A percentile compares a stretch with the other conserved stretches of the same genome.
Conservation (phyloP, 92 coral and sea anemone species). For the Phenganax stokvisi region DNA sequence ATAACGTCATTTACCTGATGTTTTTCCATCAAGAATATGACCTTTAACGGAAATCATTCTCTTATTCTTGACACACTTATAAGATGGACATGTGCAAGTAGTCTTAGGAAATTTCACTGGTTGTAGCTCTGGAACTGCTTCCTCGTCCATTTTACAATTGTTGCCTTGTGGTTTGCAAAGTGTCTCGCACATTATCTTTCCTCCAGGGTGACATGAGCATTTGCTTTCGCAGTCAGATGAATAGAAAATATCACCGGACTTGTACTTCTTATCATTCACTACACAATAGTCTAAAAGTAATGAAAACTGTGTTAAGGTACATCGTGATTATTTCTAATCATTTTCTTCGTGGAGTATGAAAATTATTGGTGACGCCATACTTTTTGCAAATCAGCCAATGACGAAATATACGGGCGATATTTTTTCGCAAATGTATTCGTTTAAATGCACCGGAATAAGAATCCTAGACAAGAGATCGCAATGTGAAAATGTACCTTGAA, state of each 20-base stretch:
- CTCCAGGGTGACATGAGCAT: constrained; percentile 12
- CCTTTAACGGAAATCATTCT: constrained; percentile 4
- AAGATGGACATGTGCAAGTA: constrained; percentile 11
- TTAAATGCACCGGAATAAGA: too few relatives aligned
- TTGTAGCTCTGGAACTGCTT: not conserved
- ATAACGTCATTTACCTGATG: not conserved
- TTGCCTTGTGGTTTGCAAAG: not conserved
- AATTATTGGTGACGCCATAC: too few relatives aligned
- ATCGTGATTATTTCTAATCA: not conserved
- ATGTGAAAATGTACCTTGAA: too few relatives aligned
- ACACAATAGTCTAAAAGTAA: not conserved
- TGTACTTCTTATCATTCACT: not conserved
- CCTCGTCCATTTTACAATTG: constrained; percentile 1
- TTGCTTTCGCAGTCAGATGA: constrained; percentile 9
- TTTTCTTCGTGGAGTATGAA: too few relatives aligned
- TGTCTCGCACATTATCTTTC: not conserved
- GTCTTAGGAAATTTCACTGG: not conserved
- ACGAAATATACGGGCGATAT: too few relatives aligned
- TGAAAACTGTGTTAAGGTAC: not conserved
- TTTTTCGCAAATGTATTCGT: too few relatives aligned
- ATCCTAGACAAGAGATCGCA: too few relatives aligned
- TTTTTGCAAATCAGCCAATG: too few relatives aligned
- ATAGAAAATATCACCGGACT: constrained; percentile 1
- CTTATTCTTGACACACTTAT: constrained; percentile 6
- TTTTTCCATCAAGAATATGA: not conserved